These are phyloP conservation scores for Colistium nudipinnis DNA, from an alignment of 2,113 vertebrate species.

Conservation along the genomic window DNA sequence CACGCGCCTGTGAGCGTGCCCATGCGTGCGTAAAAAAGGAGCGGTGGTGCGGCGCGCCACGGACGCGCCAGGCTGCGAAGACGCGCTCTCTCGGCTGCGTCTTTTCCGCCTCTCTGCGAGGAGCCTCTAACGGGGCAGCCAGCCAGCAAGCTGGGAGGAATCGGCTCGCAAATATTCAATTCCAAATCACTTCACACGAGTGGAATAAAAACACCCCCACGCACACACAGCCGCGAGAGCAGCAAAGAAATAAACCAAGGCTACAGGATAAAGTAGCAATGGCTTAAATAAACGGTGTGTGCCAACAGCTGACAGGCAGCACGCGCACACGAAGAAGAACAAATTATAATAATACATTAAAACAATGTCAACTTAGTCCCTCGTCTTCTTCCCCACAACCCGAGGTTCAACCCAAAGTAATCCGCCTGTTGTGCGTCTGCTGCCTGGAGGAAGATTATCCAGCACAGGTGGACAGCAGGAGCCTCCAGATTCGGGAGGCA, in stretches of 20 bases:
- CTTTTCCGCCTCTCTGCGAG: neutral
- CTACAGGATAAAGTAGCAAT: too few relatives aligned
- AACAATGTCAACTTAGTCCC: constrained; percentile 49
- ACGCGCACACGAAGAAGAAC: neutral
- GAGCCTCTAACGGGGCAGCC: constrained; percentile 20
- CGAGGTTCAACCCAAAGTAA: constrained; percentile 50
- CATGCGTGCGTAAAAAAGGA: constrained; percentile 45
- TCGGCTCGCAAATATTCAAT: constrained; percentile 6
- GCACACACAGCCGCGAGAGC: neutral
- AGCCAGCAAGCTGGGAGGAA: neutral
- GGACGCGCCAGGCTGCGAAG: constrained; percentile 25
- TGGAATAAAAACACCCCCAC: constrained; percentile 18
- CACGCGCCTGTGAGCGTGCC: constrained; percentile 13
- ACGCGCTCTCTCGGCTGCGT: constrained; percentile 37
- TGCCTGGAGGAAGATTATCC: constrained; percentile 44
- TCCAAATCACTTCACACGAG: too few relatives aligned
- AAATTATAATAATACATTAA: too few relatives aligned
- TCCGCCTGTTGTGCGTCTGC: constrained; percentile 40
- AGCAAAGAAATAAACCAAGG: constrained; percentile 34
- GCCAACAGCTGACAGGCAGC: constrained; percentile 35
- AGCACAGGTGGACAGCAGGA: constrained; percentile 70
- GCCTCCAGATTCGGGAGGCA: constrained; percentile 35
- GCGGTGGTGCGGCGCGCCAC: constrained; percentile 36
- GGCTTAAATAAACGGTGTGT: constrained; percentile 25
- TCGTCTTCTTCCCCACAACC: constrained; percentile 38